Evolutionary conservation across 1,140 invertebrate genomes (phyloP).

Genomic region (Drosophila pseudoananassae): DNA sequence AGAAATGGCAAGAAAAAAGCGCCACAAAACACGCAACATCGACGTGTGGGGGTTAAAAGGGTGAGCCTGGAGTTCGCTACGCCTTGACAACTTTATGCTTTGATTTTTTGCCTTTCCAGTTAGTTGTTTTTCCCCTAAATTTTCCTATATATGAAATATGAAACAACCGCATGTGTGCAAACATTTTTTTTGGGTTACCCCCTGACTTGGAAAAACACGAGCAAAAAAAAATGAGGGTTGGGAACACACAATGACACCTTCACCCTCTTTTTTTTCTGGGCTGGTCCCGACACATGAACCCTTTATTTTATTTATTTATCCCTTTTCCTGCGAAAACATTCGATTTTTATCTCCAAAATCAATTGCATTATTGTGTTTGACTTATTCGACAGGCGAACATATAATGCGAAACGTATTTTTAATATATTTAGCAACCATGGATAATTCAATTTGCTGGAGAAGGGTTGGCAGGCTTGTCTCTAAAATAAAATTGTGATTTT

Average conservation of each 20-base stretch:
- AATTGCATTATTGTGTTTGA: conserved; percentile 78
- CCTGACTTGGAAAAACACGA: conserved; percentile 5
- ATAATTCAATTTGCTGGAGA: conserved; percentile 68
- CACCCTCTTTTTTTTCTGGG: conserved; percentile 21
- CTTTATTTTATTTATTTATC: conserved; percentile 49
- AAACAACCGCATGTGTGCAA: conserved; percentile 82
- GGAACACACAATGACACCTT: conserved; percentile 18
- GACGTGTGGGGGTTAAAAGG: background rate
- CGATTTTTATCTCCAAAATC: conserved; percentile 82
- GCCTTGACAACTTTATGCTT: conserved; percentile 80
- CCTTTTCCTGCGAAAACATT: conserved; percentile 65
- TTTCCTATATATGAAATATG: conserved; percentile 73
- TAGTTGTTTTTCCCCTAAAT: conserved; percentile 18
- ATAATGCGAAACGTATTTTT: conserved; percentile 36
- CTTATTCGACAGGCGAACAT: conserved; percentile 36
- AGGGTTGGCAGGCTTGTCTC: conserved; percentile 26
- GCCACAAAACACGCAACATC: conserved; percentile 52
- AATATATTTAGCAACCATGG: conserved; percentile 59
- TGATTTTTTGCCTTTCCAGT: conserved; percentile 67
- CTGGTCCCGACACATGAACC: conserved; percentile 52
- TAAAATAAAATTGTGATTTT: conserved; percentile 12
- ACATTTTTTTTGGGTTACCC: conserved; percentile 57
- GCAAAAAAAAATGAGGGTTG: conserved; percentile 19
- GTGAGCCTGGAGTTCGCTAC: conserved; percentile 52
- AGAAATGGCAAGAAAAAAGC: conserved; percentile 39